Evolutionary conservation across 2,113 vertebrate genomes (phyloP).

Genomic region (Crotalus viridis): DNA sequence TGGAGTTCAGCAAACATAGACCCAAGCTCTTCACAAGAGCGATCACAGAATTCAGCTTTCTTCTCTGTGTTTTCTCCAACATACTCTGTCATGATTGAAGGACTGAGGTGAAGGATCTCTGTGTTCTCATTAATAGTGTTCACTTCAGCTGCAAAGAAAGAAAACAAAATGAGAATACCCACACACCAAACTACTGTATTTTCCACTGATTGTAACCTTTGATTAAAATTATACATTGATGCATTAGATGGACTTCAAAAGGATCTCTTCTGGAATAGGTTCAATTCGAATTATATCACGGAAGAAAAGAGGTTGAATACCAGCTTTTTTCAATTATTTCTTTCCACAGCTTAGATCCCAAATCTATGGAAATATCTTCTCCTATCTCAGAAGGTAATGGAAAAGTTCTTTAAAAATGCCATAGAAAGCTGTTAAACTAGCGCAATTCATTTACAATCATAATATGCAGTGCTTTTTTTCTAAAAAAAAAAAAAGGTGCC

Average conservation of each 20-base stretch:
- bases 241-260: constrained; percentile 31
- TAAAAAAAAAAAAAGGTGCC: too few relatives aligned
- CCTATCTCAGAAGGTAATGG: constrained; percentile 19
- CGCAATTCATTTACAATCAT: neutral
- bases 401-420: constrained; percentile 37
- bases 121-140: constrained; percentile 84
- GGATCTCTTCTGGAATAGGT: constrained; percentile 37
- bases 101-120: constrained; percentile 82
- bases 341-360: constrained; percentile 42
- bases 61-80: constrained; percentile 76
- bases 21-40: constrained; percentile 90
- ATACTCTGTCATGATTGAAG: constrained; percentile 76
- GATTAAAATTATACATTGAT: constrained; percentile 35
- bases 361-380: neutral
- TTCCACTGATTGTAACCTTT: constrained; percentile 35
- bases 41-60: constrained; percentile 83
- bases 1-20: constrained; percentile 90
- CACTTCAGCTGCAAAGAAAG: constrained; percentile 74
- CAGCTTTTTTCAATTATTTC: constrained; percentile 46
- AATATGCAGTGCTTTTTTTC: neutral
- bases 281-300: constrained; percentile 48
- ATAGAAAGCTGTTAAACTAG: neutral
- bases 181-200: neutral
- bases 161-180: constrained; percentile 13
- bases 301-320: constrained; percentile 47